A percentile compares a stretch with the other conserved stretches of the same genome.
Evolutionary conservation across 2,113 vertebrate genomes (phyloP).

Genomic region (Hemicordylus capensis): DNA sequence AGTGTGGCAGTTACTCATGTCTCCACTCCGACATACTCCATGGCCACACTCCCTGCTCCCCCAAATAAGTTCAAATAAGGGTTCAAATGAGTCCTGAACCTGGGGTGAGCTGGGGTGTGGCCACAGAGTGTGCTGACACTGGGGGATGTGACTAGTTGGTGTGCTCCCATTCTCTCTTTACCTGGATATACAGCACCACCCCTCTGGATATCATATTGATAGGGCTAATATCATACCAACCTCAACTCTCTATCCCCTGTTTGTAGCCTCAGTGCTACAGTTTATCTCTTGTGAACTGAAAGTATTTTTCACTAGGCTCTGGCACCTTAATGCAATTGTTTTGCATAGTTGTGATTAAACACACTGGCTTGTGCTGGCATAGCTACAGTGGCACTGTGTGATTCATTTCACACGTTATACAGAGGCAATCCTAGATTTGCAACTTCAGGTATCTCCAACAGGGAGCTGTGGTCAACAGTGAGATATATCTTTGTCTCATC

Average conservation of each 20-base stretch:
- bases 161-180: too few species aligned
- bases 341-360: background rate
- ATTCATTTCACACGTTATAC: background rate
- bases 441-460: background rate
- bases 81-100: too few species aligned
- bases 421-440: background rate
- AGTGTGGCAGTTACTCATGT: too few species aligned
- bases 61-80: too few species aligned
- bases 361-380: background rate
- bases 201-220: too few species aligned
- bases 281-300: background rate
- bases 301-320: background rate
- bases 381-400: background rate
- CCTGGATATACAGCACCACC: too few species aligned
- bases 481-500: background rate
- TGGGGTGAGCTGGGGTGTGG: too few species aligned
- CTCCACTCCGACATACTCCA: too few species aligned
- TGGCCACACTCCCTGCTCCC: too few species aligned
- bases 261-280: background rate
- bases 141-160: too few species aligned
- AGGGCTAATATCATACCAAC: too few species aligned
- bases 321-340: background rate
- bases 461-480: background rate
- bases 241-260: background rate
- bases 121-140: too few species aligned